Percentiles rank a stretch among this genome's conserved stretches.
phyloP scores from a whole-genome alignment of 2,113 vertebrate genomes.

The sheep (Ovis aries) region ARS-UI_Ramb_v3.0 NC_056058.1:82394501-82395000 shows the following conservation, averaged over 20 bases:
- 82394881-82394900: neutral
- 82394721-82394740: neutral
- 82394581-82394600: no score
- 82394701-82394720: neutral
- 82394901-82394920: neutral
- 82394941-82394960: neutral
- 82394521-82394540: no score
- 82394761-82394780: neutral
- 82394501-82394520: no score
- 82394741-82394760: neutral
- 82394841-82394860: neutral
- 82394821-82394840: neutral
- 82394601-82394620: no score
- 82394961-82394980: neutral
- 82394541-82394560: no score
- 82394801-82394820: neutral
- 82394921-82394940: neutral
- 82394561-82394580: no score
- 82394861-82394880: neutral
- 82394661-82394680: no score
- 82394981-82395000: neutral
- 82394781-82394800: neutral
- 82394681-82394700: neutral
- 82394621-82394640: accelerated
- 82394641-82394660: no score